Conservation (phyloP, 2,113 vertebrate genomes). For the Opisthocomus hoazin region DNA sequence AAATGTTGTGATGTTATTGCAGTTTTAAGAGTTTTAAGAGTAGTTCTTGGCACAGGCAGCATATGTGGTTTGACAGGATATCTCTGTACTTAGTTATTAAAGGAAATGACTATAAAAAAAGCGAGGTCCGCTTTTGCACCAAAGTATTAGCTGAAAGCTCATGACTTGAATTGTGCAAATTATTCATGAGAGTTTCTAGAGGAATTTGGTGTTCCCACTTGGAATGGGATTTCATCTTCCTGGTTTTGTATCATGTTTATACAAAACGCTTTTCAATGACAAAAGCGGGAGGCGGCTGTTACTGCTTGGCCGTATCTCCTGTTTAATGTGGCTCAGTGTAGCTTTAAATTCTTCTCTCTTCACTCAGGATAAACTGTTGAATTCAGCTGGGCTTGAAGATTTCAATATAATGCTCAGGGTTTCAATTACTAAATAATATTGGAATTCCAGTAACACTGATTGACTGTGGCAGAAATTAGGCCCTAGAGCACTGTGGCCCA, state of each 20-base stretch:
- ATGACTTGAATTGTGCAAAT: background rate
- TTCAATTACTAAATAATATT: constrained; percentile 1
- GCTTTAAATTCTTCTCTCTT: background rate
- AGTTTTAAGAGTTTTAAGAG: background rate
- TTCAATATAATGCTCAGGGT: background rate
- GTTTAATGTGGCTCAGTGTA: background rate
- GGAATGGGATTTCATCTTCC: background rate
- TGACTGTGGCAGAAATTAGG: background rate
- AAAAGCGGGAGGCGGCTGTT: background rate
- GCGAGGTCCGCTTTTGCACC: background rate
- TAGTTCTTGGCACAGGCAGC: background rate
- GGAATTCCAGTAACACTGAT: background rate
- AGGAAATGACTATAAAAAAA: background rate
- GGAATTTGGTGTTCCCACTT: background rate
- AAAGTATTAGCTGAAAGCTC: background rate
- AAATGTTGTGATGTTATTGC: background rate
- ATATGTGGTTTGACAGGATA: background rate
- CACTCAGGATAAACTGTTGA: background rate
- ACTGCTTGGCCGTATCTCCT: background rate
- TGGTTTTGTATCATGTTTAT: background rate
- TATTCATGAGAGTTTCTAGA: too few relatives aligned
- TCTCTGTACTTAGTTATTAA: background rate
- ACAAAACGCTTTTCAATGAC: background rate
- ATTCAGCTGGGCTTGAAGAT: background rate
- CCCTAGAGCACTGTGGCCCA: background rate